Conservation (phyloP, 2,888 invertebrate species). For the Chrysolina haemoptera region DNA sequence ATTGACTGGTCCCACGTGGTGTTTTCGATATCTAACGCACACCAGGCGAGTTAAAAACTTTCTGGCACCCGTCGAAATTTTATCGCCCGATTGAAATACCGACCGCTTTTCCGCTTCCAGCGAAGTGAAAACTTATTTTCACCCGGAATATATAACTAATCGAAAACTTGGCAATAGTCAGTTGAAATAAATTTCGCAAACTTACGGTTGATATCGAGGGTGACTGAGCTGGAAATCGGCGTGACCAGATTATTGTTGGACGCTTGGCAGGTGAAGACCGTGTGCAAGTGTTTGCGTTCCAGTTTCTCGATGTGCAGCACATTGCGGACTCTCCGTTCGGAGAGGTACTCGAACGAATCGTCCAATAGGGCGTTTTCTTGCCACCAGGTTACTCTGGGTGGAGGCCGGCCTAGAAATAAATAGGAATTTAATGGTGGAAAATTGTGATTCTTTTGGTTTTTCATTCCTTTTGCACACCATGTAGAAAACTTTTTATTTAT, state of each 20-base stretch:
- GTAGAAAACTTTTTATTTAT: no score
- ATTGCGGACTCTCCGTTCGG: constrained; percentile 79
- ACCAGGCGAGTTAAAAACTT: not conserved
- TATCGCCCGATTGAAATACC: constrained; percentile 7
- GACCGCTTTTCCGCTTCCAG: not conserved
- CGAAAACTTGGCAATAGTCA: constrained; percentile 13
- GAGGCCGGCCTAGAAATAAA: constrained; percentile 76
- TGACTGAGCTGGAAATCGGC: constrained; percentile 78
- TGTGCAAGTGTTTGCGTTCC: constrained; percentile 78
- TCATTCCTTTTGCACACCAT: no score
- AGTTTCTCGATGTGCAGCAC: constrained; percentile 79
- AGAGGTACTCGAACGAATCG: constrained; percentile 79
- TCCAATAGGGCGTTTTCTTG: constrained; percentile 81
- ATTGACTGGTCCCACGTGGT: no score
- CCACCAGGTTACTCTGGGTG: constrained; percentile 85
- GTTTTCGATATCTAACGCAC: not conserved
- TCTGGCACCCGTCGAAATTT: not conserved
- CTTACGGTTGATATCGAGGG: constrained; percentile 84
- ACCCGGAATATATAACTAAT: constrained; percentile 17
- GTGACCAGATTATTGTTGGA: constrained; percentile 81
- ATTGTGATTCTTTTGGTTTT: no score
- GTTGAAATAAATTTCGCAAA: constrained; percentile 49
- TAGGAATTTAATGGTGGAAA: no score
- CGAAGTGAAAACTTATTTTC: constrained; percentile 18
- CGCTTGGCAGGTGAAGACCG: constrained; percentile 81